These are phyloP conservation scores for Drosophila anomalata DNA, from an alignment of 2,888 invertebrate species.

Conservation along the genomic window DNA sequence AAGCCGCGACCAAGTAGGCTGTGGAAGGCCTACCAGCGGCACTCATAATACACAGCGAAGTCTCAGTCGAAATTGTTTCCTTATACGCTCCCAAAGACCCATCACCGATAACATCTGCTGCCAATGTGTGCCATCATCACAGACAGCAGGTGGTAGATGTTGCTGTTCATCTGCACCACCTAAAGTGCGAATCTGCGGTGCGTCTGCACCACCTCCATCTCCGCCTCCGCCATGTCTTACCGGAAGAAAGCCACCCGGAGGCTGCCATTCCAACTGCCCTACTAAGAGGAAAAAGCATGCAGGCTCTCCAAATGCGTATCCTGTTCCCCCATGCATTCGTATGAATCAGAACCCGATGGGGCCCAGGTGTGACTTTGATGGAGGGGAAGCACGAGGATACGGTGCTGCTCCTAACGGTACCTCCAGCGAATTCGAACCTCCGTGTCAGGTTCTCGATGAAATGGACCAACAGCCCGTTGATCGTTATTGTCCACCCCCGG, in stretches of 20 bases:
- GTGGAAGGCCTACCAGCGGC: neutral
- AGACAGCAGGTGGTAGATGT: neutral
- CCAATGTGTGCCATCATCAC: neutral
- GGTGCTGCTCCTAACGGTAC: neutral
- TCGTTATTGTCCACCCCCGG: slow-evolving; percentile 20
- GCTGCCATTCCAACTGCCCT: neutral
- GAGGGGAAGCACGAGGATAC: neutral
- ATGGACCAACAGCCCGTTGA: slow-evolving; percentile 10
- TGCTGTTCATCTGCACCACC: neutral
- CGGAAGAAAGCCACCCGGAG: neutral
- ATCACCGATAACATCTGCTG: neutral
- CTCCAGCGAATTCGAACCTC: neutral
- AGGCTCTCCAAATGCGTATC: neutral
- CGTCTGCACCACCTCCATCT: neutral
- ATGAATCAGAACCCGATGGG: neutral
- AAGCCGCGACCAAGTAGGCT: neutral
- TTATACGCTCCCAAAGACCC: slow-evolving; percentile 9
- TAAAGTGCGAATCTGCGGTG: neutral
- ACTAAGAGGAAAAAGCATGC: neutral
- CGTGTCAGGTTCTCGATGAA: neutral
- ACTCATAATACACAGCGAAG: neutral
- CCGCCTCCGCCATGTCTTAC: neutral
- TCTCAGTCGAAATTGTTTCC: slow-evolving; percentile 17
- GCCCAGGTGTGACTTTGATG: neutral
- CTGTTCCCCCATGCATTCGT: neutral